Conservation (phyloP, 2,888 invertebrate genomes). For the Sinopyrophorus schimmeli region DNA sequence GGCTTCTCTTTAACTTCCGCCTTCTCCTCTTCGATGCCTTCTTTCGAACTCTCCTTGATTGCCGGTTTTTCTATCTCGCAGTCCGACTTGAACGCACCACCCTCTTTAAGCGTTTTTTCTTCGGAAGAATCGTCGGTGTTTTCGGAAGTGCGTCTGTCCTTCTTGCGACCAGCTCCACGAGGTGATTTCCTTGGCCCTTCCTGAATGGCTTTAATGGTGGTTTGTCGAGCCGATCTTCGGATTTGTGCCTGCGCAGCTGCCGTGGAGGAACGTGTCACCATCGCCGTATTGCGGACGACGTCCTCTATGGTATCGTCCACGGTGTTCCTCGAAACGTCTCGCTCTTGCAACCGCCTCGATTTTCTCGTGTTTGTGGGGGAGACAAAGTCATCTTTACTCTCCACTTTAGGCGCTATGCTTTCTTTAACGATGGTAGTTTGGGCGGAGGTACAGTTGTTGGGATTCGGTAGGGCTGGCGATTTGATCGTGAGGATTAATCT, state of each 20-base stretch:
- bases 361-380: slow-evolving; percentile 77
- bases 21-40: slow-evolving; percentile 28
- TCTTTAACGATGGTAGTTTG: slow-evolving; percentile 54
- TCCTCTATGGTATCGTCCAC: slow-evolving; percentile 91
- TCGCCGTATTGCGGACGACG: slow-evolving; percentile 71
- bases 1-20: slow-evolving; percentile 41
- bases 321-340: slow-evolving; percentile 73
- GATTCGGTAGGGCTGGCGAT: slow-evolving; percentile 61
- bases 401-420: slow-evolving; percentile 21
- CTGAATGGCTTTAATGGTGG: slow-evolving; percentile 44
- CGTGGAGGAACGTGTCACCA: slow-evolving; percentile 52
- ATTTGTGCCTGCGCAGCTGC: slow-evolving; percentile 54
- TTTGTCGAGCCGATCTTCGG: slow-evolving; percentile 62
- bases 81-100: slow-evolving; percentile 22
- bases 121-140: slow-evolving; percentile 67
- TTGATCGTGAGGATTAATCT: slow-evolving; percentile 82
- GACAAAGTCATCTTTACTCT: slow-evolving; percentile 61
- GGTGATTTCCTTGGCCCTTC: slow-evolving; percentile 63
- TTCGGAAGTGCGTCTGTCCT: slow-evolving; percentile 68
- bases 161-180: slow-evolving; percentile 63
- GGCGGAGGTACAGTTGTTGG: slow-evolving; percentile 36
- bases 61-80: slow-evolving; percentile 5
- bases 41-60: slow-evolving; percentile 25
- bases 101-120: slow-evolving; percentile 56
- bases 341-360: slow-evolving; percentile 78